A percentile compares a stretch with the other conserved stretches of the same genome.
phyloP scores from a whole-genome alignment of 2,888 invertebrate species.

The Melanostoma scalare region DNA sequence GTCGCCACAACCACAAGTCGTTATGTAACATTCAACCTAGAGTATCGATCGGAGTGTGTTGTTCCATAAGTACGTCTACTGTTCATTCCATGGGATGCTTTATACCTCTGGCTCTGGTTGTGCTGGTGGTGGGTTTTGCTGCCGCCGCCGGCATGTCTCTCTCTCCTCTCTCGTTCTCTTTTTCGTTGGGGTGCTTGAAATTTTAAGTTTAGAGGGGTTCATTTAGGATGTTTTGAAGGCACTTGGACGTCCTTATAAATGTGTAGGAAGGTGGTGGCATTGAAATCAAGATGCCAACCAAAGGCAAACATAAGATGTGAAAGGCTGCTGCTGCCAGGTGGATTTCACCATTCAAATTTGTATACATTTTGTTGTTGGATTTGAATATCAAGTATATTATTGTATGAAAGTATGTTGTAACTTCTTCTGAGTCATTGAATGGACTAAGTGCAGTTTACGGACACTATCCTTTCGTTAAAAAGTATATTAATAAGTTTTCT shows the following conservation, averaged over 20 bases:
- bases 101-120: slow-evolving; percentile 4
- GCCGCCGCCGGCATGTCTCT: slow-evolving; percentile 32
- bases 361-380: no score
- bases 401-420: no score
- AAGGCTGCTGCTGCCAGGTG: slow-evolving; percentile 29
- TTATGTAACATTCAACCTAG: slow-evolving; percentile 70
- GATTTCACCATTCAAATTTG: slow-evolving; percentile 9
- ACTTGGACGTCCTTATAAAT: slow-evolving; percentile 16
- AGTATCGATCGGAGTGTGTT: slow-evolving; percentile 60
- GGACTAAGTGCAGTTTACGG: no score
- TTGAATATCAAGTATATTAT: no score
- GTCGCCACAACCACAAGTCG: slow-evolving; percentile 50
- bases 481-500: not conserved
- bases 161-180: slow-evolving; percentile 20
- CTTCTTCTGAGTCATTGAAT: no score
- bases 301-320: slow-evolving; percentile 32
- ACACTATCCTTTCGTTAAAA: no score
- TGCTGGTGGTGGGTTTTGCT: not conserved
- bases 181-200: slow-evolving; percentile 16
- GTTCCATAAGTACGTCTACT: slow-evolving; percentile 45
- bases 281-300: slow-evolving; percentile 61
- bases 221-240: slow-evolving; percentile 32
- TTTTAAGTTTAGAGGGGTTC: slow-evolving; percentile 27
- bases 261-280: slow-evolving; percentile 29
- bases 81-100: slow-evolving; percentile 41